Percentiles rank a stretch among this genome's conserved stretches.
These are phyloP conservation scores for Cistogaster globosa DNA, from an alignment of 2,888 invertebrate genomes.

Conservation along the genomic window DNA sequence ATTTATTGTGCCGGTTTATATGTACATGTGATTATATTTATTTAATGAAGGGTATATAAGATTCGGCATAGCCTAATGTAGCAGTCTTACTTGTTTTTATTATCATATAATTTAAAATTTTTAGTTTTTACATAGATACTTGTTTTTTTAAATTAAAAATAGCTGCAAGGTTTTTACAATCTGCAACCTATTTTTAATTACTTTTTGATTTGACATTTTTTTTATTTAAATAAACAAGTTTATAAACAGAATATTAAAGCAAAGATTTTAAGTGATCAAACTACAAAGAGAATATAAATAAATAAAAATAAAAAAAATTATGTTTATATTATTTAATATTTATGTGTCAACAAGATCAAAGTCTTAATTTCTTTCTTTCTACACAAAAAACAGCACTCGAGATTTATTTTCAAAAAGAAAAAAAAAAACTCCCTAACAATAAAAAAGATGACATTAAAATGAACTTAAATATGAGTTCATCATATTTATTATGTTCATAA, in stretches of 20 bases:
- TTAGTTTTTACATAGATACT: no score
- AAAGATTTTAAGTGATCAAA: constrained; percentile 58
- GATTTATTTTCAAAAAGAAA: background rate
- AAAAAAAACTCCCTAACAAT: constrained; percentile 33
- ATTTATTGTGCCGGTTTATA: no score
- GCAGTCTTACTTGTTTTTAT: no score
- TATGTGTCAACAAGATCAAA: constrained; percentile 42
- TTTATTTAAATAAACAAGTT: no score
- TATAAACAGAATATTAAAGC: constrained; percentile 37
- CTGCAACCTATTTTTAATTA: no score
- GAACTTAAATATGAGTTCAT: constrained; percentile 59
- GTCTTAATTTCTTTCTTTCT: background rate
- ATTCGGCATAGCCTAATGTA: no score
- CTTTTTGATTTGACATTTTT: no score
- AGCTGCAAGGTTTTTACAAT: no score
- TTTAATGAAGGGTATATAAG: no score
- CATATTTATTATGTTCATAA: constrained; percentile 21
- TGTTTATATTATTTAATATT: constrained; percentile 26
- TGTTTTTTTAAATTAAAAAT: no score
- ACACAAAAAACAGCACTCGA: constrained; percentile 1
- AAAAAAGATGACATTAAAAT: constrained; percentile 47
- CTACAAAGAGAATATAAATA: constrained; percentile 53
- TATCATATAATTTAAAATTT: no score
- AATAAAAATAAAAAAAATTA: constrained; percentile 27
- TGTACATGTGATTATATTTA: no score